Percentiles rank a stretch among this genome's conserved stretches.
Evolutionary conservation across 2,888 invertebrate genomes (phyloP).

Genomic region (Sarcophaga rosellei): DNA sequence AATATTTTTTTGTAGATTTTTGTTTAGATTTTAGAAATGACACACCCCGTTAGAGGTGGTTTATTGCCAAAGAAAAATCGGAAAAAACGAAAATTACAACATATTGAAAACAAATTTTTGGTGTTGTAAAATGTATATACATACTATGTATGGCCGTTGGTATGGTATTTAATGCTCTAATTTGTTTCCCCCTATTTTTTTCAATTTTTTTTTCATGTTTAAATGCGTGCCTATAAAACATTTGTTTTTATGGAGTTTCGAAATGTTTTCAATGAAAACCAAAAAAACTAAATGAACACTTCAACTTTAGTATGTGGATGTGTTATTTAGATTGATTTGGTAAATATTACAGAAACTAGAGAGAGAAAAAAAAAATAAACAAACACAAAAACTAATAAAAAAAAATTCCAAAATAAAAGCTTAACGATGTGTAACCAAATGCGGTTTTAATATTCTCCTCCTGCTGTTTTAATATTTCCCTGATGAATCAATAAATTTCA

Average conservation of each 20-base stretch:
- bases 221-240: slow-evolving; percentile 52
- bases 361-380: not conserved
- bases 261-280: slow-evolving; percentile 6
- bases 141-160: not conserved
- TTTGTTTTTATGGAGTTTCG: slow-evolving; percentile 38
- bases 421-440: slow-evolving; percentile 35
- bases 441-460: not conserved
- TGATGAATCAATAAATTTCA: not conserved
- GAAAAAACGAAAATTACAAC: not conserved
- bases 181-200: not conserved
- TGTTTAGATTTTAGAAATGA: slow-evolving; percentile 14
- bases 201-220: not conserved
- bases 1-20: slow-evolving; percentile 19
- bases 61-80: not conserved
- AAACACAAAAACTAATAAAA: not conserved
- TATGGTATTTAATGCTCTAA: not conserved
- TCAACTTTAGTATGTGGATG: not conserved
- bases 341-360: not conserved
- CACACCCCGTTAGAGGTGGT: slow-evolving; percentile 43
- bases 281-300: not conserved
- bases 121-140: not conserved
- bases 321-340: not conserved
- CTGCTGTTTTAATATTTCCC: slow-evolving; percentile 24
- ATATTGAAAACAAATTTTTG: slow-evolving; percentile 42
- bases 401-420: not conserved